Percentiles rank a stretch among this genome's conserved stretches.
phyloP scores from a whole-genome alignment of 2,888 invertebrate genomes.

The Marasmarcha lunaedactyla region DNA sequence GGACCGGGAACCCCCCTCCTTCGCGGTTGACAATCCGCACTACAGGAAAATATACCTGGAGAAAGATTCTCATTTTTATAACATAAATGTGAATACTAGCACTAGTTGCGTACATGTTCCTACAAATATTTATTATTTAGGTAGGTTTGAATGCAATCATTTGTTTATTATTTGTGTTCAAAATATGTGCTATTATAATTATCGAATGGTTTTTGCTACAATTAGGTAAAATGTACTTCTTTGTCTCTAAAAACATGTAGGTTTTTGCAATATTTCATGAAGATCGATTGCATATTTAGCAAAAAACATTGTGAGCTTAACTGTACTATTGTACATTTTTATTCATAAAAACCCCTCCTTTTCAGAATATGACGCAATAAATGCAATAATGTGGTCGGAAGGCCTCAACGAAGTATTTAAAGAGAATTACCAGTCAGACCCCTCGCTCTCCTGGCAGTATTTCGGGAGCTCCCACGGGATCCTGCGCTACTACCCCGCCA shows the following conservation, averaged over 20 bases:
- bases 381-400: conserved; percentile 88
- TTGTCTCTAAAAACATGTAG: too few species aligned
- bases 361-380: conserved; percentile 44
- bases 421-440: conserved; percentile 89
- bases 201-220: too few species aligned
- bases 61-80: conserved; percentile 86
- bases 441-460: conserved; percentile 96
- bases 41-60: conserved; percentile 73
- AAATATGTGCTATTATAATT: too few species aligned
- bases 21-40: conserved; percentile 35
- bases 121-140: conserved; percentile 90
- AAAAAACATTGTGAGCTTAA: too few species aligned
- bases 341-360: too few species aligned
- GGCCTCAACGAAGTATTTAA: conserved; percentile 84
- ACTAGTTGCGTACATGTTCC: conserved; percentile 93
- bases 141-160: conserved; percentile 37
- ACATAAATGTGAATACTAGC: conserved; percentile 82
- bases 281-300: too few species aligned
- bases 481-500: conserved; percentile 90
- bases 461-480: conserved; percentile 96
- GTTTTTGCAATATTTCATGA: too few species aligned
- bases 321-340: too few species aligned
- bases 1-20: conserved; percentile 25
- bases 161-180: not conserved
- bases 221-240: too few species aligned